Evolutionary conservation across 2,113 vertebrate genomes (phyloP), one percentile per base, ranked within the genome.

Genomic region (Opisthocomus hoazin): DNA sequence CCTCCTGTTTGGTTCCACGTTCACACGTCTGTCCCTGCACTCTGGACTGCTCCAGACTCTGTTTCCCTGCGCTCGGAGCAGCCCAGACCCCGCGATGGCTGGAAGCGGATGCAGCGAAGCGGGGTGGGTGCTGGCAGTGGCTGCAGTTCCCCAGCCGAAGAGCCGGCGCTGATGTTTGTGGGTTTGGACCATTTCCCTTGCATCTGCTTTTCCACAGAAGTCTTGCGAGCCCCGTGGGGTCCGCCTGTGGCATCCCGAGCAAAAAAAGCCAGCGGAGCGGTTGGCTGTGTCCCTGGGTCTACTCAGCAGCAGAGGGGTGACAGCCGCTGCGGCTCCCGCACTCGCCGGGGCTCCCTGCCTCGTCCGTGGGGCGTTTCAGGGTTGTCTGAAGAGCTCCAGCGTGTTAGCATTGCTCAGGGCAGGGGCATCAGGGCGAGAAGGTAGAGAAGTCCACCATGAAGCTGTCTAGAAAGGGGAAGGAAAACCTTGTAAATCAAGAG

Each of bases 31-130:
- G 20, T 84, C 30, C 9, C 1, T 1, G 82, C 48, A 12, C 57
- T 76, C 26, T 51, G 80, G n/a, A 11, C 89, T 48, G 0, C 27
- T 65, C 48, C 64, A 64, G n/a, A 10, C 39, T 56, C 48, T 54
- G 22, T 51, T 81, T 69, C 64, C 60, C 36, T 34, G 46, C 0
- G 0, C 18, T 30, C 20, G 69, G 84, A 68, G 73, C 73, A 68
- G n/a, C 69, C 50, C 69, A 61, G 30, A 27, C 9, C 15, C 64
- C 0, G 0, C 0, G 0, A 18, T 43, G 37, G 54, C 19, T 69
- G 36, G 23, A 34, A 61, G 58, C 2, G 5, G 43, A 15, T 56
- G 56, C 15, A 9, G 45, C 0, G 0, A 23, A 41, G 20, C 0
- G 0, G 53, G 66, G 17, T 36, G 75, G 36, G 1, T 79, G 30